Base-by-base conservation (phyloP, 2,888 invertebrate genomes). In the Oxyteleia sp. region DNA sequence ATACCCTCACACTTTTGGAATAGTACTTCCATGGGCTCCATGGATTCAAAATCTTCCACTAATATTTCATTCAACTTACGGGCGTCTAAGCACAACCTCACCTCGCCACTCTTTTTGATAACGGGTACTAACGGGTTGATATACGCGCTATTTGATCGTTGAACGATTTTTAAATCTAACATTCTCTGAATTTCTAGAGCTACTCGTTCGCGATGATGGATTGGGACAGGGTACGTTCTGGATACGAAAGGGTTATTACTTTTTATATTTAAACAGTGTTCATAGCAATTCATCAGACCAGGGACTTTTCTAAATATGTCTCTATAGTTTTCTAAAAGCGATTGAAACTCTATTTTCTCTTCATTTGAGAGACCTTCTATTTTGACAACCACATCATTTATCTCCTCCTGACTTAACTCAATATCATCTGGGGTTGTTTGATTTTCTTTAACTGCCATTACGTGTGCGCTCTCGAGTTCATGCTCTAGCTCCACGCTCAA, bases 1-100 rank as follows among this genome's bases (percentile, higher is more conserved):
- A 38, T 8, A 4, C 23, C 18, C 1, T 59, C 3, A 41, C 38
- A 59, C 41, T 41, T 61, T 26, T 63, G 63, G 32, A 68, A 83
- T 0, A 68, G 11, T 0, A 51, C 45, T 10, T 83, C 68, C 8
- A 74, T 53, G 0, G 59, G 59, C 23, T 74, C 61, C n/a, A 38
- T 61, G 7, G 61, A 74, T n/a, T 81, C 74, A 4, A 11, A 35
- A 26, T 81, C 74, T 0, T 61, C 23, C n/a, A 63, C 16, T 13
- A 81, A 29, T n/a, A 15, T 32, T 7, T 32, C 32, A 32, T 32
- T 32, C 8, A 32, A 8, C 8, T 32, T 32, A 7, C 32, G 5
- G 0, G 45, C 45, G 10, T 51, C 51, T 51, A 51, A 29, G 10
- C 49, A 49, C 3, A 49, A 11, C 20, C 20, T 2, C 3, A 49